A percentile compares a stretch with the other conserved stretches of the same genome.
These are phyloP conservation scores for Mormyrus proboscirostris DNA, from an alignment of 2,797 vertebrate genomes.

Conservation along the genomic window DNA sequence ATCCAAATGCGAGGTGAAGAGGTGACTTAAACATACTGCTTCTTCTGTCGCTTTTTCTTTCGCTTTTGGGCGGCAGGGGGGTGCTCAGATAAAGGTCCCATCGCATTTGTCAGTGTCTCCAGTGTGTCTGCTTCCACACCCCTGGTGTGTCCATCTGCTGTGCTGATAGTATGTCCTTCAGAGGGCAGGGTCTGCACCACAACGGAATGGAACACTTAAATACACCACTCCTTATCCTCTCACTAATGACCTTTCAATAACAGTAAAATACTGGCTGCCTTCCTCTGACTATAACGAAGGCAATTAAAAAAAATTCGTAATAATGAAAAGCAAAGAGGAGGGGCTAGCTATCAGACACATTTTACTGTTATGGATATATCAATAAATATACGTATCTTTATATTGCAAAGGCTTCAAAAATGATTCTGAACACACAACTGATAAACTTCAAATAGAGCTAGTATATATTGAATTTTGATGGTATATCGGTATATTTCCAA, in stretches of 20 bases:
- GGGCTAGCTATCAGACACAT: background rate
- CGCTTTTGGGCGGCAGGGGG: slow-evolving; percentile 24
- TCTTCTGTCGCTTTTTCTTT: slow-evolving; percentile 21
- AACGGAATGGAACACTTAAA: background rate
- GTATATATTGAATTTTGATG: background rate
- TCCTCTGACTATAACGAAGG: background rate
- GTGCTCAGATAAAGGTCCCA: background rate
- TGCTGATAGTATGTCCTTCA: background rate
- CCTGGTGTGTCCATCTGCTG: background rate
- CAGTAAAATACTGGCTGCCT: background rate
- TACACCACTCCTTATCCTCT: background rate
- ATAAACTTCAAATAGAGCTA: background rate
- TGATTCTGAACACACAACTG: background rate
- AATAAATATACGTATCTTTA: background rate
- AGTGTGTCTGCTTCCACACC: slow-evolving; percentile 14
- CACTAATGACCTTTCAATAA: background rate
- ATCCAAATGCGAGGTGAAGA: background rate
- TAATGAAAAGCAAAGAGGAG: background rate
- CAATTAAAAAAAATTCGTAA: background rate
- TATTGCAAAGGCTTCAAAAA: background rate
- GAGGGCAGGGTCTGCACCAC: background rate
- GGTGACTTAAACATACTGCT: slow-evolving; percentile 16
- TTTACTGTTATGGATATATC: background rate
- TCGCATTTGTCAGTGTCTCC: background rate
- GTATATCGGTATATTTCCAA: background rate